phyloP scores from a whole-genome alignment of 2,888 invertebrate genomes.

The Atrina japonica region DNA sequence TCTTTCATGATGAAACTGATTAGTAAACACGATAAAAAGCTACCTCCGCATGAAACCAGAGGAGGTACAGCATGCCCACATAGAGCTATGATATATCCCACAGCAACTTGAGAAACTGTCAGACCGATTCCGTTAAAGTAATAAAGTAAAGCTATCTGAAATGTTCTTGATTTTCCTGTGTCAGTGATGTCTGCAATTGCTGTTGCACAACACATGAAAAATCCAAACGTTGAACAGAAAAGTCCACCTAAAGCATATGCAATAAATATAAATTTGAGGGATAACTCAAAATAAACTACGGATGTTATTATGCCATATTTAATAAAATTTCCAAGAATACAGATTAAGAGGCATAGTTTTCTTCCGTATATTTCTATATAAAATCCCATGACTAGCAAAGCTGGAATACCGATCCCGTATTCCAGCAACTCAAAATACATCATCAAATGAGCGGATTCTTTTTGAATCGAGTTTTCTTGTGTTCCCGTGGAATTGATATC shows the following conservation, averaged over 20 bases:
- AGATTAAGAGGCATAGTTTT: slow-evolving; percentile 15
- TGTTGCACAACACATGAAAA: slow-evolving; percentile 14
- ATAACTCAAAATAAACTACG: slow-evolving; percentile 26
- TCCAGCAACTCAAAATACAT: slow-evolving; percentile 22
- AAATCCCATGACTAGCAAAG: slow-evolving; percentile 19
- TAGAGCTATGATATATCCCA: slow-evolving; percentile 26
- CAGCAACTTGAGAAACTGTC: not conserved
- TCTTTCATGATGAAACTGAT: not conserved
- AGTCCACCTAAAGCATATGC: slow-evolving; percentile 19
- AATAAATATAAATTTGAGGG: slow-evolving; percentile 14
- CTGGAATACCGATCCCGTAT: slow-evolving; percentile 13
- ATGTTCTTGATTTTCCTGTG: slow-evolving; percentile 19
- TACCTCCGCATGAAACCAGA: slow-evolving; percentile 17
- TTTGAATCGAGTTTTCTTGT: slow-evolving; percentile 8
- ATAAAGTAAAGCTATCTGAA: slow-evolving; percentile 10
- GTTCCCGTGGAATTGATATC: too few relatives aligned
- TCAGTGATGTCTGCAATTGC: slow-evolving; percentile 19
- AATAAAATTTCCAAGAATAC: slow-evolving; percentile 8
- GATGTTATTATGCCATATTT: not conserved
- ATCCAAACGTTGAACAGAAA: slow-evolving; percentile 12
- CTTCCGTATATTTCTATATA: slow-evolving; percentile 21
- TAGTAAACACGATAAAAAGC: slow-evolving; percentile 18
- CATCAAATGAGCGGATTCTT: slow-evolving; percentile 18
- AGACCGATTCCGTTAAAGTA: slow-evolving; percentile 17
- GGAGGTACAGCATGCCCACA: slow-evolving; percentile 19